A percentile compares a stretch with the other conserved stretches of the same genome.
phyloP scores from a whole-genome alignment of 2,113 vertebrate species.

The Lophotis ruficrista region DNA sequence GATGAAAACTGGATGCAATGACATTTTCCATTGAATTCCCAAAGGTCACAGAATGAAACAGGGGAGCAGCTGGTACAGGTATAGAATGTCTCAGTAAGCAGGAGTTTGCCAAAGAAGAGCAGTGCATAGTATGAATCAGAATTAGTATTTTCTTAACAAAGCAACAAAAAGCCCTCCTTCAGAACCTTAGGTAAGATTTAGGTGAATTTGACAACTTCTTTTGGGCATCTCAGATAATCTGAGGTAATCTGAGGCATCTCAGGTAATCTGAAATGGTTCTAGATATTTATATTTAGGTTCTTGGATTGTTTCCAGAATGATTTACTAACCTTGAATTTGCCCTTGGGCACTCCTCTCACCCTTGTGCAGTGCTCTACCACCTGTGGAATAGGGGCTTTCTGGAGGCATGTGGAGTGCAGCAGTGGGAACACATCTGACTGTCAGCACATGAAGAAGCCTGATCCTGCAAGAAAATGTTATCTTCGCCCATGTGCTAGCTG shows the following conservation, averaged over 20 bases:
- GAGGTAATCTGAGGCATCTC: no score
- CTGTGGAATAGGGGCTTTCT: conserved; percentile 90
- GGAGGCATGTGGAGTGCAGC: conserved; percentile 88
- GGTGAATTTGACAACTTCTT: not conserved
- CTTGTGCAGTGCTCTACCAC: conserved; percentile 87
- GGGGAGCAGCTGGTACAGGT: not conserved
- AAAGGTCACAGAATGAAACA: not conserved
- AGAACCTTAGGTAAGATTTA: not conserved
- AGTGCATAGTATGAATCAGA: not conserved
- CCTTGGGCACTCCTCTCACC: not conserved
- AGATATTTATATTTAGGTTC: not conserved
- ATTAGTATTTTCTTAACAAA: not conserved
- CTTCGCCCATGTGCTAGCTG: conserved; percentile 89
- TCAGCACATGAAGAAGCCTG: conserved; percentile 79
- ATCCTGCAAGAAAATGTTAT: conserved; percentile 87
- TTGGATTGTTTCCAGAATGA: not conserved
- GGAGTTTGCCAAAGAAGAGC: not conserved
- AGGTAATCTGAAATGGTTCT: not conserved
- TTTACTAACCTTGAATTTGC: not conserved
- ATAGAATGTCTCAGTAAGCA: not conserved
- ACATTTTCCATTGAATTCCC: not conserved
- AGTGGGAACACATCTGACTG: conserved; percentile 81
- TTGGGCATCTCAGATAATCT: not conserved
- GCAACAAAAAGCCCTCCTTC: not conserved
- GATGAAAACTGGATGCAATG: not conserved